A percentile compares a stretch with the other conserved stretches of the same genome.
Evolutionary conservation across 1,140 invertebrate species (phyloP).

Genomic region (Apis laboriosa): DNA sequence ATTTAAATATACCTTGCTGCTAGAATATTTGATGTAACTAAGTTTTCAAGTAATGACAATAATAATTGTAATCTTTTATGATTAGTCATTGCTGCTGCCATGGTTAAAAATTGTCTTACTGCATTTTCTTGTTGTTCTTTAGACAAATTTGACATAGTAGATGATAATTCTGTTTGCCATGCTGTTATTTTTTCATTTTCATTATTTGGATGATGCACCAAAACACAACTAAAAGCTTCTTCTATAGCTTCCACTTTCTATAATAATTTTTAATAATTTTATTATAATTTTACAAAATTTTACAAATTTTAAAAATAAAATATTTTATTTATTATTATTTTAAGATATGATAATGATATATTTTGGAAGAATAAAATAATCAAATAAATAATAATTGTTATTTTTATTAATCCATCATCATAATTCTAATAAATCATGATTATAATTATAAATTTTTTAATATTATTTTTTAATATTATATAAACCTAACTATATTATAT

Average conservation of each 20-base stretch:
- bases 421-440: neutral
- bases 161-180: constrained; percentile 85
- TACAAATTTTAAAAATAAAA: neutral
- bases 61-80: constrained; percentile 87
- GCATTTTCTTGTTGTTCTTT: constrained; percentile 87
- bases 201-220: constrained; percentile 87
- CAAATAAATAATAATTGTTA: constrained; percentile 5
- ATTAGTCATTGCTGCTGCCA: constrained; percentile 87
- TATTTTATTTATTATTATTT: neutral
- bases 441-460: neutral
- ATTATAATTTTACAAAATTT: constrained; percentile 80
- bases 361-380: neutral
- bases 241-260: constrained; percentile 91
- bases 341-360: neutral
- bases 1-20: constrained; percentile 82
- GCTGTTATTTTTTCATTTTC: constrained; percentile 85
- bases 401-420: neutral
- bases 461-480: neutral
- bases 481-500: too few relatives aligned
- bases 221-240: constrained; percentile 92
- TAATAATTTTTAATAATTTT: constrained; percentile 56
- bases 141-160: constrained; percentile 80
- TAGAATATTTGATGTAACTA: constrained; percentile 86
- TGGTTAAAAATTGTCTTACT: constrained; percentile 86
- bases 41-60: constrained; percentile 86